Evolutionary conservation across 2,888 invertebrate species (phyloP).

Genomic region (Monochamus alternatus): DNA sequence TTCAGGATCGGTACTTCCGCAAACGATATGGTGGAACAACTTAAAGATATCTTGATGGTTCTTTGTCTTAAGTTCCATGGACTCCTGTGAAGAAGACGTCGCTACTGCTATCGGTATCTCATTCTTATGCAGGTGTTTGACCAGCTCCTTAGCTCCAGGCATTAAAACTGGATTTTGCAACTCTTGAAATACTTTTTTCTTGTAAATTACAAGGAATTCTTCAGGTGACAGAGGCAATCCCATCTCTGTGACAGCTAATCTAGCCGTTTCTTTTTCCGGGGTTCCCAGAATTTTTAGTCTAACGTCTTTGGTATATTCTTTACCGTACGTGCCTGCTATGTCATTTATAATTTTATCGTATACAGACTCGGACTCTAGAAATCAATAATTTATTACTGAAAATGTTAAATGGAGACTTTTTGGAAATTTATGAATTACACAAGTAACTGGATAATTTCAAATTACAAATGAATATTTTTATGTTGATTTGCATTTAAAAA

Average conservation of each 20-base stretch:
- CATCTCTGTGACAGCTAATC: conserved; percentile 73
- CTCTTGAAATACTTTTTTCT: conserved; percentile 68
- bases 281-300: conserved; percentile 74
- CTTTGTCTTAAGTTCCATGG: conserved; percentile 74
- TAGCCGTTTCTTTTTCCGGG: conserved; percentile 72
- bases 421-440: no score
- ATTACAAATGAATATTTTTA: background rate
- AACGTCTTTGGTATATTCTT: conserved; percentile 83
- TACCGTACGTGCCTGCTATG: conserved; percentile 81
- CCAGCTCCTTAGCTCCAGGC: conserved; percentile 72
- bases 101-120: conserved; percentile 80
- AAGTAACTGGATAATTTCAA: no score
- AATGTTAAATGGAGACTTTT: background rate
- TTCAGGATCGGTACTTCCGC: conserved; percentile 78
- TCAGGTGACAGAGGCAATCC: conserved; percentile 76
- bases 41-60: conserved; percentile 72
- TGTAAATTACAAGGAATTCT: conserved; percentile 74
- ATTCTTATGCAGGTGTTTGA: conserved; percentile 74
- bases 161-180: conserved; percentile 75
- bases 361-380: conserved; percentile 85
- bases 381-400: conserved; percentile 13
- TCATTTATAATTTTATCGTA: conserved; percentile 84
- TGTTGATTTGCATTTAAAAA: background rate
- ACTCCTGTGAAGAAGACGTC: conserved; percentile 76
- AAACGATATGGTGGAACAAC: conserved; percentile 75